Evolutionary conservation across 2,888 invertebrate species (phyloP).

Genomic region (Branchipolynoe longqiensis): DNA sequence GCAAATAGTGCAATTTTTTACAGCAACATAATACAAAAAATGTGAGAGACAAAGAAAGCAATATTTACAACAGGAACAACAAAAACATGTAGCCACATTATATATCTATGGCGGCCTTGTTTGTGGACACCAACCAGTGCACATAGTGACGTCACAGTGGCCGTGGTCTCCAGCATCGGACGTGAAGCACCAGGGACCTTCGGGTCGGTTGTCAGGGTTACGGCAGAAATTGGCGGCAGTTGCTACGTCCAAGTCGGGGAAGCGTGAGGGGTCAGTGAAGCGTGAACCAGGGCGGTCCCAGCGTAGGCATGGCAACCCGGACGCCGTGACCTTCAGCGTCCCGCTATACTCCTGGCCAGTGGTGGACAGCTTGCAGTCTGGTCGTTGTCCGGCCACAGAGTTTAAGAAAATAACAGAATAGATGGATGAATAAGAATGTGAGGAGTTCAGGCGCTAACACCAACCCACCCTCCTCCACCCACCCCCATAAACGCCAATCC

Average conservation of each 20-base stretch:
- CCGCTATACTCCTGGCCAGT: conserved; percentile 48
- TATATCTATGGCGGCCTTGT: not conserved
- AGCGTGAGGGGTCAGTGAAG: not conserved
- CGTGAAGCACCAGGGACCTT: conserved; percentile 61
- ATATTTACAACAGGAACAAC: not conserved
- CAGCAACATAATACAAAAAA: no score
- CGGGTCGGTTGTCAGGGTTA: conserved; percentile 51
- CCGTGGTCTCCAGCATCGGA: conserved; percentile 18
- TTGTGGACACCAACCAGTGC: conserved; percentile 23
- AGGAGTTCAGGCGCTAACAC: no score
- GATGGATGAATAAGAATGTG: no score
- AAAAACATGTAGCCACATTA: not conserved
- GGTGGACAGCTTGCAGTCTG: conserved; percentile 39
- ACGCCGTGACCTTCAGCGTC: not conserved
- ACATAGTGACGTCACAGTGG: conserved; percentile 51
- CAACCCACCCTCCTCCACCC: no score
- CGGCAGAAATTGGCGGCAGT: conserved; percentile 57
- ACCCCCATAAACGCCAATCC: no score
- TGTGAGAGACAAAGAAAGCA: not conserved
- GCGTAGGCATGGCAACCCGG: conserved; percentile 11
- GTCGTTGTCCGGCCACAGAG: no score
- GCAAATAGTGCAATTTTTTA: no score
- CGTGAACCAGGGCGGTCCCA: conserved; percentile 4
- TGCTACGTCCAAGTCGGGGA: conserved; percentile 44
- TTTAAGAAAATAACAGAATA: no score